A percentile compares a stretch with the other conserved stretches of the same genome.
phyloP scores from a whole-genome alignment of 2,888 invertebrate species.

The Pachycephus smyrnensis region DNA sequence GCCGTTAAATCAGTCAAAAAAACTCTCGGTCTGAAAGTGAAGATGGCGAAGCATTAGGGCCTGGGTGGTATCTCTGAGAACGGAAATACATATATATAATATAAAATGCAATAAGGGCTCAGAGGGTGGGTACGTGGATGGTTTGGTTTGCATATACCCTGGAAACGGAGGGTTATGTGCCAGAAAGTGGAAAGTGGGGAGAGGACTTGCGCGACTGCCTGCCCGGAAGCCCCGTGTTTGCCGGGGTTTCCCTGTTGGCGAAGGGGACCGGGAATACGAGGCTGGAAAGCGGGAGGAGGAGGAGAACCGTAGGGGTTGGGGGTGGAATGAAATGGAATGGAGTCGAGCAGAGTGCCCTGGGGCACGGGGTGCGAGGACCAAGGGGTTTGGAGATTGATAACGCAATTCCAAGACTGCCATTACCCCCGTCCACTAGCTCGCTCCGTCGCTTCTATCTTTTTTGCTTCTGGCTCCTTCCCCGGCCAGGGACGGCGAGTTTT shows the following conservation, averaged over 20 bases:
- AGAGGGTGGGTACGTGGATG: conserved; percentile 34
- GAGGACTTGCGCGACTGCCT: conserved; percentile 41
- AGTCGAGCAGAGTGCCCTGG: conserved; percentile 33
- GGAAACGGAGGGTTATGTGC: conserved; percentile 9
- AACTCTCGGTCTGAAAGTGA: neutral
- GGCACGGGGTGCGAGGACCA: conserved; percentile 42
- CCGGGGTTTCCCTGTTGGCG: conserved; percentile 48
- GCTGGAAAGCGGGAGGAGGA: conserved; percentile 32
- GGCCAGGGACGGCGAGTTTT: conserved; percentile 64
- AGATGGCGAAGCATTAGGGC: neutral
- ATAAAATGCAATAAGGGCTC: conserved; percentile 63
- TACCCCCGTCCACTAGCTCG: conserved; percentile 61
- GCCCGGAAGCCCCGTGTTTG: conserved; percentile 57
- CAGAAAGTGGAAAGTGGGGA: conserved; percentile 26
- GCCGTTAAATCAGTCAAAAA: neutral
- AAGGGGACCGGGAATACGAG: conserved; percentile 37
- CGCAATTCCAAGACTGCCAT: conserved; percentile 68
- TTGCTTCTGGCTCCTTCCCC: conserved; percentile 48
- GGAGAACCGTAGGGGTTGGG: conserved; percentile 43
- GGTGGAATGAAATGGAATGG: conserved; percentile 21
- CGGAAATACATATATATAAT: conserved; percentile 51
- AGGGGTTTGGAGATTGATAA: conserved; percentile 66
- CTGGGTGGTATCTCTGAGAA: neutral
- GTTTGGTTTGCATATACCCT: conserved; percentile 17
- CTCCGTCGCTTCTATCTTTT: conserved; percentile 63